These are phyloP conservation scores for Forficula auricularia DNA, from an alignment of 1,140 invertebrate genomes.

Conservation along the genomic window DNA sequence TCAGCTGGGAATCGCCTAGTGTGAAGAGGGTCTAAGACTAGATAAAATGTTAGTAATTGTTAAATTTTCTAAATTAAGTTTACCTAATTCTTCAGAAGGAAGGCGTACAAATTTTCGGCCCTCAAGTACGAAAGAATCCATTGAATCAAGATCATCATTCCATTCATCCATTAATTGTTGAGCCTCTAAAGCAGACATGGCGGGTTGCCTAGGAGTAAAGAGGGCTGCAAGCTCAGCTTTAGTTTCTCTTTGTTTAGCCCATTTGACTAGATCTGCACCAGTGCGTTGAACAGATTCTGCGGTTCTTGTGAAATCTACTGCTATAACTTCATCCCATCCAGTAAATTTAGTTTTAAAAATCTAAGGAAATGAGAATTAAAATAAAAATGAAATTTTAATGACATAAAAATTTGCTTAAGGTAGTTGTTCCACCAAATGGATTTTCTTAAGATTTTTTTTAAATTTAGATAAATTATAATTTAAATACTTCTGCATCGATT, in stretches of 20 bases:
- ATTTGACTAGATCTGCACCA: slow-evolving; percentile 86
- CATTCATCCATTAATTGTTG: slow-evolving; percentile 74
- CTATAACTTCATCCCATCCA: slow-evolving; percentile 98
- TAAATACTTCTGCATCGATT: no score
- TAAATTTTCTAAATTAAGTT: no score
- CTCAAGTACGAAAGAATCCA: slow-evolving; percentile 97
- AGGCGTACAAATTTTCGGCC: slow-evolving; percentile 90
- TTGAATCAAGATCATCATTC: slow-evolving; percentile 90
- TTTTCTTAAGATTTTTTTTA: no score
- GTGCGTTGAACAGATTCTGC: slow-evolving; percentile 92
- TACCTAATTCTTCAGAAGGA: slow-evolving; percentile 85
- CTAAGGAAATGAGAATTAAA: slow-evolving; percentile 27
- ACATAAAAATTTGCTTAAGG: no score
- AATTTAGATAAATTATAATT: no score
- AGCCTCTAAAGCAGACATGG: slow-evolving; percentile 72
- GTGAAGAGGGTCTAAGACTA: no score
- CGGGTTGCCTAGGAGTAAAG: slow-evolving; percentile 83
- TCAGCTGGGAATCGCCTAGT: no score
- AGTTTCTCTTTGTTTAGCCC: slow-evolving; percentile 79
- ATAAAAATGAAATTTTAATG: not conserved
- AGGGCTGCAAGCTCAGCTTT: slow-evolving; percentile 87
- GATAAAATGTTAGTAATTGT: no score
- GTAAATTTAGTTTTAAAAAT: slow-evolving; percentile 95
- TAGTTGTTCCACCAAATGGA: no score
- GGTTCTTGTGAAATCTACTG: slow-evolving; percentile 96